Base-by-base conservation (phyloP, 2,888 invertebrate genomes). In the Augochlorella aurata region DNA sequence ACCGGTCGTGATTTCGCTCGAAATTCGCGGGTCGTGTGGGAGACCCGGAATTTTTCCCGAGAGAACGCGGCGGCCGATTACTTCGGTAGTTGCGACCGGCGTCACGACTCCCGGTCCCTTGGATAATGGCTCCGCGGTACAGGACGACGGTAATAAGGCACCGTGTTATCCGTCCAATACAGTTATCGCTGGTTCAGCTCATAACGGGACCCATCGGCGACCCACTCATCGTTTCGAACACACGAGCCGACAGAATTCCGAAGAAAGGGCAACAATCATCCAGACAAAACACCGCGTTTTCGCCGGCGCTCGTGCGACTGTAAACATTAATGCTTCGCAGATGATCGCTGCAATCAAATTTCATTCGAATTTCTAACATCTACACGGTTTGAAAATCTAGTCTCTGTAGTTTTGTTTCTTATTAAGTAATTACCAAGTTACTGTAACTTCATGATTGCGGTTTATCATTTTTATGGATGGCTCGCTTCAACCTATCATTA, bases 161-260 rank as follows among this genome's bases (percentile, higher is more conserved):
- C 88, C 88, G 90, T 89, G 89, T 91, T 90, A 91, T 90, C 90
- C 89, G 86, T 89, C 90, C 92, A 93, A 93, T 93, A 93, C 93
- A 93, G 93, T 93, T 93, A 93, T 92, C 92, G 92, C 88, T 89
- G 47, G 83, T 86, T 89, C 86, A 90, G 86, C 86, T 90, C 88
- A 86, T 93, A 93, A 93, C 93, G 93, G 93, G 91, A 93, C 87
- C 68, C 49, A 67, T 76, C 72, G 81, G 81, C 90, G 90, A 90
- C 90, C 91, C 90, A 92, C 90, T 90, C 88, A 85, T 84, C 89
- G 88, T 91, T 91, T 90, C 90, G 89, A 91, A 77, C 80, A 71
- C 76, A 71, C 58, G 68, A 81, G 81, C 68, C 80, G 77, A 69
- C 72, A 74, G 83, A 75, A 89, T 88, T 79, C 82, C 75, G 82